phyloP scores from a whole-genome alignment of 2,888 invertebrate genomes.

The Slavum lentiscoides region DNA sequence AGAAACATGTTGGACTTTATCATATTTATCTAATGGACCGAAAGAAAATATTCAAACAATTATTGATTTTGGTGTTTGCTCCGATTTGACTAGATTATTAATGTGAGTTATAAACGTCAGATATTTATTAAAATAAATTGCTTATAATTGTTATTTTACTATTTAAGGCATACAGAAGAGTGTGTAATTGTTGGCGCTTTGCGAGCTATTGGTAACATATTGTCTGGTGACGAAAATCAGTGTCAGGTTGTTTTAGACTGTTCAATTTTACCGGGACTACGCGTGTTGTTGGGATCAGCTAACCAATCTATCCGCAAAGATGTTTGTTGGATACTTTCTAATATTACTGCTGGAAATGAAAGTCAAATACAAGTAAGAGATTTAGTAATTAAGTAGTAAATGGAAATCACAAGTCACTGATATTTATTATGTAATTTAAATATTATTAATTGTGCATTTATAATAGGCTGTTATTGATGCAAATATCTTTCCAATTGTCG shows the following conservation, averaged over 20 bases:
- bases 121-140: conserved; percentile 6
- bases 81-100: conserved; percentile 72
- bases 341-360: conserved; percentile 93
- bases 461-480: conserved; percentile 84
- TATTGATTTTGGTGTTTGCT: conserved; percentile 91
- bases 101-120: conserved; percentile 62
- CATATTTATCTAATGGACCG: conserved; percentile 93
- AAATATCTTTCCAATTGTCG: conserved; percentile 87
- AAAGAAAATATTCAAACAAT: conserved; percentile 95
- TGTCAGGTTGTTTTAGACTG: conserved; percentile 94
- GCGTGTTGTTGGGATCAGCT: conserved; percentile 74
- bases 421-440: too few relatives aligned
- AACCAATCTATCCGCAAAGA: conserved; percentile 90
- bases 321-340: conserved; percentile 96
- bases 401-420: too few relatives aligned
- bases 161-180: conserved; percentile 76
- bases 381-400: too few relatives aligned
- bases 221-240: conserved; percentile 94
- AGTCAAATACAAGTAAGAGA: conserved; percentile 81
- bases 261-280: conserved; percentile 80
- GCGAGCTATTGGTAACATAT: conserved; percentile 94
- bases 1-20: conserved; percentile 96
- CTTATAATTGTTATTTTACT: conserved; percentile 5
- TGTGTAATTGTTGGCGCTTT: conserved; percentile 85
- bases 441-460: background rate